Evolutionary conservation across 2,797 vertebrate genomes (phyloP), one percentile per base, ranked within the genome.

Genomic region (Anniella stebbinsi): DNA sequence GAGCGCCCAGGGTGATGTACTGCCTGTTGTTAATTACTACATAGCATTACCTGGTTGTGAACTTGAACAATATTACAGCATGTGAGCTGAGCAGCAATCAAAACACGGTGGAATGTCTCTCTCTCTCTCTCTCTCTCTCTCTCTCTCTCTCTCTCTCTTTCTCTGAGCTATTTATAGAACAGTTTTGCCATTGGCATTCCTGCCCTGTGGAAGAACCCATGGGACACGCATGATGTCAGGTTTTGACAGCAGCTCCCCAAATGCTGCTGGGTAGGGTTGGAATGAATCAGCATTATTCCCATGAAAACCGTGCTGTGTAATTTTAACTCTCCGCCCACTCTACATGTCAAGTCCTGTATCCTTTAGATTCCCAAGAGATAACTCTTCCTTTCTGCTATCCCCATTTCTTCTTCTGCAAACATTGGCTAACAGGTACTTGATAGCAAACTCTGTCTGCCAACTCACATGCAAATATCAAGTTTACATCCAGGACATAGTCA

Each of bases 191-290:
- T 72, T 83, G 28, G 86, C 77, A 81, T 72, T 48, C 11, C 18
- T 69, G 30, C 72, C 17, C 80, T 70, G 13, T 80, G 15, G 30
- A 57, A 80, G 18, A 88, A 67, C 17, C 45, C 86, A 45, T 41
- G 28, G 48, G 78, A 87, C 78, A n/a, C 10, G 33, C 80, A 57
- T 82, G 87, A 85, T 81, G 90, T 80, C 60, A 72, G 70, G 12
- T 41, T 91, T 88, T 86, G 72, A 89, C 60, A 89, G 33, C 48
- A 78, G 75, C 38, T 78, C 33, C 73, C 63, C 17, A 88, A 90
- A 77, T 9, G 41, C 72, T 72, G 67, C 80, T 87, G 76, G 75
- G 57, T 54, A n/a, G 48, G 17, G 13, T 18, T 69, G 77, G 87
- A 76, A 36, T 18, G 80, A 89, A 86, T 91, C 85, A 92, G 86